These are phyloP conservation scores for Caenorhabditis virilis DNA, from an alignment of 2,888 invertebrate species.

Conservation along the genomic window DNA sequence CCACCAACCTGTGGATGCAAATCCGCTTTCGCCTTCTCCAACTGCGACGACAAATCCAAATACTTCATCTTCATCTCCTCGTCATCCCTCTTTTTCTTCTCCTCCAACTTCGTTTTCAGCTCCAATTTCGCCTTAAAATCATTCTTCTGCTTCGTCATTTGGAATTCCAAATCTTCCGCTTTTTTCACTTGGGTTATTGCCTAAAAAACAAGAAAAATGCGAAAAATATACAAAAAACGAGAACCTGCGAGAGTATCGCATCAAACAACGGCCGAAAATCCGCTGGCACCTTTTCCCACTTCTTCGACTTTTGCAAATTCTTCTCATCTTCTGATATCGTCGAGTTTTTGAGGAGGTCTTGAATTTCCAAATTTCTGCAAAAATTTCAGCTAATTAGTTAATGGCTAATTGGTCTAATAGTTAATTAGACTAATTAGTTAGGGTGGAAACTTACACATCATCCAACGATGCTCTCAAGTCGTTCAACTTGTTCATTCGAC, in stretches of 20 bases:
- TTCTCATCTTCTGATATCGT: slow-evolving; percentile 15
- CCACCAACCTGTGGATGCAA: slow-evolving; percentile 15
- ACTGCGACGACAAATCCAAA: slow-evolving; percentile 6
- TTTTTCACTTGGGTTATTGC: no score
- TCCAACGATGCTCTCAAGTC: slow-evolving; percentile 5
- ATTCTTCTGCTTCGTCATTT: slow-evolving; percentile 7
- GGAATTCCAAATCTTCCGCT: slow-evolving; percentile 21
- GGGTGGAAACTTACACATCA: not conserved
- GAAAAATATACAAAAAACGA: no score
- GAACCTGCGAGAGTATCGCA: slow-evolving; percentile 12
- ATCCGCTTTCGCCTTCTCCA: slow-evolving; percentile 24
- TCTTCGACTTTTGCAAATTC: slow-evolving; percentile 2
- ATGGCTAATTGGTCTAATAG: not conserved
- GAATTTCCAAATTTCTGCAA: slow-evolving; percentile 27
- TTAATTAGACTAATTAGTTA: not conserved
- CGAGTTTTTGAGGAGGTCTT: slow-evolving; percentile 29
- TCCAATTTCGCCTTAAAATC: slow-evolving; percentile 12
- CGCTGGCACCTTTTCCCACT: slow-evolving; percentile 27
- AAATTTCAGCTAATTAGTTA: not conserved
- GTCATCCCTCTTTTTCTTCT: slow-evolving; percentile 22
- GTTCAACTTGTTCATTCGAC: not conserved
- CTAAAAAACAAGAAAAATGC: no score
- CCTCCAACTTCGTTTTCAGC: slow-evolving; percentile 10
- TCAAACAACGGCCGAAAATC: slow-evolving; percentile 25
- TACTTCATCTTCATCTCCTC: slow-evolving; percentile 10